A percentile compares a stretch with the other conserved stretches of the same genome.
Evolutionary conservation across 2,797 vertebrate species (phyloP).

Genomic region (Mionectes olivaceus): DNA sequence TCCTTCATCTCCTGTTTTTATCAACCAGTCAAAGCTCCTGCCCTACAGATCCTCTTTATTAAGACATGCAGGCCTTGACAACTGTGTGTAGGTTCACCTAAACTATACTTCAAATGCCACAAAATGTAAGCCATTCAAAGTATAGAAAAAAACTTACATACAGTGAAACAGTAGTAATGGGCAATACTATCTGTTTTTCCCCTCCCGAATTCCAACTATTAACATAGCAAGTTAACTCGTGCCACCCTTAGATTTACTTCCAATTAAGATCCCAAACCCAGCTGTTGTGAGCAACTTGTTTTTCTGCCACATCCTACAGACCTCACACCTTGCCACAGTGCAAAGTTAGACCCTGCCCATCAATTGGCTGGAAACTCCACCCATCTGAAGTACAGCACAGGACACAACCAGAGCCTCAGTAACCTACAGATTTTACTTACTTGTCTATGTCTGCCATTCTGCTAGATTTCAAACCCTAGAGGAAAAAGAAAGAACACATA

Average conservation of each 20-base stretch:
- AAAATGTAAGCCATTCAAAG: not conserved
- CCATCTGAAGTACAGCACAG: not conserved
- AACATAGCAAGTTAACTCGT: not conserved
- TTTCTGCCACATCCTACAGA: not conserved
- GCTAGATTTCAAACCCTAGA: slow-evolving; percentile 80
- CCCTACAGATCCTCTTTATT: not conserved
- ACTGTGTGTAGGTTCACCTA: not conserved
- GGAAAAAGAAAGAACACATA: not conserved
- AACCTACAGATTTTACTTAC: slow-evolving; percentile 83
- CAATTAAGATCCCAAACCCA: not conserved
- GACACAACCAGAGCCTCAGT: not conserved
- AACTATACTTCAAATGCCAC: not conserved
- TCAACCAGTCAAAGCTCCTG: not conserved
- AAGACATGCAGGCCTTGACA: not conserved
- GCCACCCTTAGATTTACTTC: not conserved
- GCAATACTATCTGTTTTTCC: accelerated
- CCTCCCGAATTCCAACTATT: not conserved
- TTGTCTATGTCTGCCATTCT: slow-evolving; percentile 98
- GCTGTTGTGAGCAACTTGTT: not conserved
- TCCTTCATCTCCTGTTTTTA: not conserved
- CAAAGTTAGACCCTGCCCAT: not conserved
- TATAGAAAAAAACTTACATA: not conserved
- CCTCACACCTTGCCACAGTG: not conserved
- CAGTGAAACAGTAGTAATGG: not conserved
- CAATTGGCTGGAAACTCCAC: not conserved